Conservation (phyloP, 2,888 invertebrate genomes). For the Xestia rhomboidea region DNA sequence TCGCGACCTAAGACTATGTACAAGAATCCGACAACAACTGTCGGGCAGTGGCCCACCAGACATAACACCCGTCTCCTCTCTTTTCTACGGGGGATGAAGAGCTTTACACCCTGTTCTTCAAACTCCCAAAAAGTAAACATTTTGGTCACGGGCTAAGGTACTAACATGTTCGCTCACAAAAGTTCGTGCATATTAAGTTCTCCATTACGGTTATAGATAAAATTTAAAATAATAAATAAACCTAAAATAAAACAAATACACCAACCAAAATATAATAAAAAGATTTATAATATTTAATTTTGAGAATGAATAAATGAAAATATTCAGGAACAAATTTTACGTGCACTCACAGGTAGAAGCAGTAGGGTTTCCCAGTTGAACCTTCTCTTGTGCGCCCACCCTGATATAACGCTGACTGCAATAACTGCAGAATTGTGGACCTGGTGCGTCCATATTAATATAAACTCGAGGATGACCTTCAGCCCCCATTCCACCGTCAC, state of each 20-base stretch:
- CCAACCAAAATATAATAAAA: not conserved
- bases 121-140: too few relatives aligned
- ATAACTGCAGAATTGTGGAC: constrained; percentile 39
- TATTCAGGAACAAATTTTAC: not conserved
- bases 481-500: constrained; percentile 39
- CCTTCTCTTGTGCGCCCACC: not conserved
- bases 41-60: too few relatives aligned
- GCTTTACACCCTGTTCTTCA: too few relatives aligned
- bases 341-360: not conserved
- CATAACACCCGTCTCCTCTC: too few relatives aligned
- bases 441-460: constrained; percentile 54
- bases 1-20: too few relatives aligned
- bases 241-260: not conserved
- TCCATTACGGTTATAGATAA: too few relatives aligned
- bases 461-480: constrained; percentile 53
- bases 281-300: not conserved
- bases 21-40: too few relatives aligned
- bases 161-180: too few relatives aligned
- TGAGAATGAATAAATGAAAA: not conserved
- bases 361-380: not conserved
- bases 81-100: too few relatives aligned
- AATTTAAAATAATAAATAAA: too few relatives aligned
- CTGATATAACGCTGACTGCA: constrained; percentile 27
- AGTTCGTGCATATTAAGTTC: too few relatives aligned
- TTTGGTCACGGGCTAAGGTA: too few relatives aligned